Evolutionary conservation across 2,797 vertebrate species (phyloP), one percentile per base, ranked within the genome.

Genomic region (Myripristis jacobus): DNA sequence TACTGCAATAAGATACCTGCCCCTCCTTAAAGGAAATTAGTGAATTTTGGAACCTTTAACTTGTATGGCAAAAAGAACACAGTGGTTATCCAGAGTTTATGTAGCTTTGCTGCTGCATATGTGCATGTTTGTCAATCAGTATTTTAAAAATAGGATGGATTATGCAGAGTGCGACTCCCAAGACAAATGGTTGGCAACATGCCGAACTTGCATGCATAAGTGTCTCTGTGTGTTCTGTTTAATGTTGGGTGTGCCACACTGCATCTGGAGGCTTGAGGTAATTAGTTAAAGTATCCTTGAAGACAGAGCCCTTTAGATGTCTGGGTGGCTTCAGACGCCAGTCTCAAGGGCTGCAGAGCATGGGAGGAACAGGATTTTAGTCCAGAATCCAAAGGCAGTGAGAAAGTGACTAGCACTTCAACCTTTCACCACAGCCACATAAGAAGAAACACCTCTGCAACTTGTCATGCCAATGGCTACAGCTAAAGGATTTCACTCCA

Each of bases 321-420:
- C 78, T 84, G 78, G 82, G 70, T 86, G 79, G 72, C 69, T 87
- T 90, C 87, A 88, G 86, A 86, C 71, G 65, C 84, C 85, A 80
- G 71, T 70, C 79, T 90, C 77, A 83, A 88, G 83, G 77, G 79
- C 55, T 75, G 74, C 67, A 80, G 88, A 80, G 75, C 67, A 61
- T 68, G 63, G 71, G 56, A 85, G 80, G 77, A 75, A 56, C 59
- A 56, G 24, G 68, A 65, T 68, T 82, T 87, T 29, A 82, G 81
- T 73, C 58, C 67, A 56, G 52, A 82, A 71, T 64, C 86, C 84
- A 6, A 77, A 77, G 89, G 87, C 61, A 82, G 56, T 48, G 72
- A 57, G 70, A 78, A 84, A 86, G 84, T 86, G 79, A 82, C 83
- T 86, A 59, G 54, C 77, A 83, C 76, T 81, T 88, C 61, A 86